Percentiles rank a stretch among this genome's conserved stretches.
phyloP scores from a whole-genome alignment of 1,140 invertebrate species.

The Luehdorfia chinensis region DNA sequence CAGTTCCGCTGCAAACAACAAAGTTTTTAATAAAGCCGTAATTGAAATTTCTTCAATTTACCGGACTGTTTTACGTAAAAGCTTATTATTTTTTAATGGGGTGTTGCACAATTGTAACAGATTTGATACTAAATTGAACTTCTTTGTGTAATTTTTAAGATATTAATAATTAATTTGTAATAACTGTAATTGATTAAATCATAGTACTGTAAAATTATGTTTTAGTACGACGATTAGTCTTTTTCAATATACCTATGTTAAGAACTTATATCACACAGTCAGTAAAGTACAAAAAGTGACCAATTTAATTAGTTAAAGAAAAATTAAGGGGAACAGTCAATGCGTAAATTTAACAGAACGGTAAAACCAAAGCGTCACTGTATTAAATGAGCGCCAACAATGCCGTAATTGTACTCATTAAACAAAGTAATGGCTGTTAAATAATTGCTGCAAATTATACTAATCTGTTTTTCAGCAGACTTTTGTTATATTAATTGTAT shows the following conservation, averaged over 20 bases:
- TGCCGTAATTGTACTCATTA: conserved; percentile 2
- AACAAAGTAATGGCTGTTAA: neutral
- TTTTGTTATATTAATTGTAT: too few relatives aligned
- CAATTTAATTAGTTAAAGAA: neutral
- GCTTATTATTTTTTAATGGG: neutral
- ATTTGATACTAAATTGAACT: too few relatives aligned
- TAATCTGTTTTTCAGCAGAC: neutral
- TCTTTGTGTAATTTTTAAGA: too few relatives aligned
- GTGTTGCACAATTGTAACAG: too few relatives aligned
- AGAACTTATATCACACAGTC: too few relatives aligned
- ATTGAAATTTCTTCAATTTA: conserved; percentile 13
- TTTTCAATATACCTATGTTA: too few relatives aligned
- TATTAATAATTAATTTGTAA: too few relatives aligned
- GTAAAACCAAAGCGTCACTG: neutral
- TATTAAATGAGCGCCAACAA: conserved; percentile 4
- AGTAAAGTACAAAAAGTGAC: neutral
- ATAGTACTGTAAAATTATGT: too few relatives aligned
- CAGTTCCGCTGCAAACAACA: conserved; percentile 8
- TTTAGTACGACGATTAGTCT: too few relatives aligned
- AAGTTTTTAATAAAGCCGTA: conserved; percentile 11
- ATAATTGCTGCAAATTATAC: conserved; percentile 1
- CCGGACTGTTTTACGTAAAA: neutral
- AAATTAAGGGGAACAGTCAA: neutral
- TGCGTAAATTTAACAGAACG: neutral
- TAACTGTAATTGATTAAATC: too few relatives aligned